These are phyloP conservation scores for Ptychoptera contaminata DNA, from an alignment of 2,888 invertebrate species.

Conservation along the genomic window DNA sequence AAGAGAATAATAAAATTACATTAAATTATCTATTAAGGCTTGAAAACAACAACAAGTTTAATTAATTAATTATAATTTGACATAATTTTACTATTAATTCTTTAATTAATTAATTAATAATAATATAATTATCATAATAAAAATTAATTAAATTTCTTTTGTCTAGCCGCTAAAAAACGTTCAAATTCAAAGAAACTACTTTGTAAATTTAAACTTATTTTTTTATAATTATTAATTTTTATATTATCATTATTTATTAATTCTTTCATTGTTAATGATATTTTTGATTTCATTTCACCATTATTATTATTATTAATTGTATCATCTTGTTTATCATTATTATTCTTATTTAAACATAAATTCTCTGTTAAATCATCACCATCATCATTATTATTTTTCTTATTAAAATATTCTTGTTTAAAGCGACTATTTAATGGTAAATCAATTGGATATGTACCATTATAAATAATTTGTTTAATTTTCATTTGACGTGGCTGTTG, in stretches of 20 bases:
- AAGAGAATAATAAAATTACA: too few relatives aligned
- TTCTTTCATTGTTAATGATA: conserved; percentile 28
- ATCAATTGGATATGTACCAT: conserved; percentile 78
- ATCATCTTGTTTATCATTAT: conserved; percentile 10
- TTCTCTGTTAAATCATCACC: conserved; percentile 17
- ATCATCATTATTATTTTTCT: conserved; percentile 7
- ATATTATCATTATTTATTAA: conserved; percentile 26
- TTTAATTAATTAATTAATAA: conserved; percentile 27
- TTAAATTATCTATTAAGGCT: too few relatives aligned
- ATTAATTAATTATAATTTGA: too few relatives aligned
- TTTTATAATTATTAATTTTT: conserved; percentile 23
- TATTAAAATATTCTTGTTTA: background rate
- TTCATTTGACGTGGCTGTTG: conserved; percentile 1
- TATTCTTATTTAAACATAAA: conserved; percentile 11
- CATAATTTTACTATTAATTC: too few relatives aligned
- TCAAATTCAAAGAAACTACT: conserved; percentile 26
- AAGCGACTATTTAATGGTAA: conserved; percentile 35
- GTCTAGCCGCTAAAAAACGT: conserved; percentile 19
- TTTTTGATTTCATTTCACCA: conserved; percentile 1
- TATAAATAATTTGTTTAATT: conserved; percentile 45
- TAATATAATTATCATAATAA: conserved; percentile 24
- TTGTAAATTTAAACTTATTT: conserved; percentile 28
- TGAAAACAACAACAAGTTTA: too few relatives aligned
- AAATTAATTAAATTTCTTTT: conserved; percentile 8
- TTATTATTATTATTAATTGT: background rate